A percentile compares a stretch with the other conserved stretches of the same genome.
Conservation (phyloP, 2,113 vertebrate genomes). For the Gallinago jamesoni region DNA sequence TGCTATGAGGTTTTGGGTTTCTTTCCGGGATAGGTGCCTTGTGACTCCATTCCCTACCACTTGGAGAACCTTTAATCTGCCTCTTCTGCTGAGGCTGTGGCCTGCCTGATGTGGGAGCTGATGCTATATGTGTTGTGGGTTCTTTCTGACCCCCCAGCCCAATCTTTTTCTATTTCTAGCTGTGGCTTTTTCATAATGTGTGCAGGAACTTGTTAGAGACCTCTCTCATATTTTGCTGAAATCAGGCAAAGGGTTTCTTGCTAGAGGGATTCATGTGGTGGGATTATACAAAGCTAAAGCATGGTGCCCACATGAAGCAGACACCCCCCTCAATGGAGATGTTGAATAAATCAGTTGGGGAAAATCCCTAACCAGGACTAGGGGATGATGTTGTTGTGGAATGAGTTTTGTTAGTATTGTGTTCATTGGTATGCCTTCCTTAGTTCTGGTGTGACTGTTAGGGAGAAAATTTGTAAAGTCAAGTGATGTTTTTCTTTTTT, state of each 20-base stretch:
- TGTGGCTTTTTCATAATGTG: background rate
- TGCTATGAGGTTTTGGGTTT: background rate
- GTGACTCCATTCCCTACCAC: background rate
- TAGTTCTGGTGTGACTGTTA: background rate
- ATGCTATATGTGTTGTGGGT: background rate
- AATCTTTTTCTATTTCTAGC: background rate
- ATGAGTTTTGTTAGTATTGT: background rate
- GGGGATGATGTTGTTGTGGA: background rate
- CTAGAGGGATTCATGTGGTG: background rate
- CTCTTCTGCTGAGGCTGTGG: background rate
- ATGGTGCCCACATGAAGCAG: fast-evolving
- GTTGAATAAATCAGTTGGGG: background rate
- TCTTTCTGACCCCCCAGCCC: background rate
- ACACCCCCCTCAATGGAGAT: background rate
- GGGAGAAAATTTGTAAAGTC: background rate
- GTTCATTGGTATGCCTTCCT: background rate
- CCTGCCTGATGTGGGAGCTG: background rate
- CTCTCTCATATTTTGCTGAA: background rate
- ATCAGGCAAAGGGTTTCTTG: background rate
- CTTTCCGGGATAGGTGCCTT: background rate
- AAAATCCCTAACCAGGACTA: background rate
- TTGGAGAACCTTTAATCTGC: background rate
- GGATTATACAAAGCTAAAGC: background rate
- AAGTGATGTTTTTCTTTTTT: background rate
- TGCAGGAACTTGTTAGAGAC: background rate